Evolutionary conservation across 2,113 vertebrate species (phyloP).

Genomic region (Phaetusa simplex): DNA sequence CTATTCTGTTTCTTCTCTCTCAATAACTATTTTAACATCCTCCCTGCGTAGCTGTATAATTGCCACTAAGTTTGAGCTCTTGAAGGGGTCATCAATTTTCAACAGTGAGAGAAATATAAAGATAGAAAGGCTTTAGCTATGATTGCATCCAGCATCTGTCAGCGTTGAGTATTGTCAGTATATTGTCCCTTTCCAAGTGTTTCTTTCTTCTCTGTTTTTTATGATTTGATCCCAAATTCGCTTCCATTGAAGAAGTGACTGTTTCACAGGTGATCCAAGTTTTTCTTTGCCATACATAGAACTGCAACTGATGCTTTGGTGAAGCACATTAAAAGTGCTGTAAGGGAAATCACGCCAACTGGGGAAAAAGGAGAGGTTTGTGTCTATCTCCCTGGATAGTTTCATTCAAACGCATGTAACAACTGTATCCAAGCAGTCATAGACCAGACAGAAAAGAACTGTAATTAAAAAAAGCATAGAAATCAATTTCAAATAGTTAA

Average conservation of each 20-base stretch:
- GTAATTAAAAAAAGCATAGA: background rate
- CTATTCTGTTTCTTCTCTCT: background rate
- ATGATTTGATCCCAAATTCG: background rate
- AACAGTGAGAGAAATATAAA: background rate
- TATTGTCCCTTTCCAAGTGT: background rate
- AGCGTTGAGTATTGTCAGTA: fast-evolving
- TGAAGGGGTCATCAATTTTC: background rate
- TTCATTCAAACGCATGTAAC: background rate
- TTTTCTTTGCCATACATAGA: background rate
- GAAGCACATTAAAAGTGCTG: background rate
- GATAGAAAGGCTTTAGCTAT: background rate
- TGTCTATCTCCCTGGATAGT: background rate
- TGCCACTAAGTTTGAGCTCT: background rate
- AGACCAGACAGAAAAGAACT: background rate
- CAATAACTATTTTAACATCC: background rate
- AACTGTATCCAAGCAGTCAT: background rate
- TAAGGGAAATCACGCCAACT: fast-evolving
- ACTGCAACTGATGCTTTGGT: background rate
- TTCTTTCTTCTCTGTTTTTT: background rate
- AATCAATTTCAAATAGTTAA: background rate
- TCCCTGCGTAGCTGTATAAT: background rate
- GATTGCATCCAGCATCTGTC: background rate
- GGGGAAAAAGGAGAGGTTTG: background rate
- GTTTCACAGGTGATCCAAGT: background rate
- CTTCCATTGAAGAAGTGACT: background rate